phyloP scores from a whole-genome alignment of 2,113 vertebrate genomes.

The Nannospalax galili region DNA sequence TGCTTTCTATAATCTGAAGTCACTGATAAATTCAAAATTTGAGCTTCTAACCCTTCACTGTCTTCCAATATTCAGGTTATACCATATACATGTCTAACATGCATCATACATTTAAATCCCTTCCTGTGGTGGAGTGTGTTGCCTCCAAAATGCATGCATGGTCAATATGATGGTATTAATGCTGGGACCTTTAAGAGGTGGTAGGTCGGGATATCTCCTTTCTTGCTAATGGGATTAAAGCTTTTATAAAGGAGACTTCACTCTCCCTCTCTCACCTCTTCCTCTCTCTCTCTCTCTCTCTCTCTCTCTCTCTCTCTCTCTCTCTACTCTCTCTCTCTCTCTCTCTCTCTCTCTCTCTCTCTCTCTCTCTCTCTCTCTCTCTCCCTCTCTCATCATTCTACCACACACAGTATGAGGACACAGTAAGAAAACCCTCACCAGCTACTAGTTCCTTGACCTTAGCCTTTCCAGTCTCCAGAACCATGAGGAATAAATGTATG shows the following conservation, averaged over 20 bases:
- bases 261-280: too few relatives aligned
- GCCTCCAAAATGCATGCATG: background rate
- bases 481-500: background rate
- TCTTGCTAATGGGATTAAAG: background rate
- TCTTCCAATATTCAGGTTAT: too few relatives aligned
- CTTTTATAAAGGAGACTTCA: background rate
- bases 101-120: background rate
- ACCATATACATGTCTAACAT: too few relatives aligned
- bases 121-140: background rate
- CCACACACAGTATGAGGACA: background rate
- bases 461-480: background rate
- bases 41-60: too few relatives aligned
- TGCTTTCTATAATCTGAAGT: background rate
- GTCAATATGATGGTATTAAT: background rate
- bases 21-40: background rate
- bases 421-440: background rate
- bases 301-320: too few relatives aligned
- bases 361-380: too few relatives aligned
- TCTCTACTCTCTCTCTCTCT: too few relatives aligned
- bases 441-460: background rate
- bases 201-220: too few relatives aligned
- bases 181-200: fast-evolving
- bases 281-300: too few relatives aligned
- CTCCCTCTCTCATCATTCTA: background rate
- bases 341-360: too few relatives aligned